Percentiles rank a stretch among this genome's conserved stretches.
Conservation (phyloP, 2,113 vertebrate genomes). For the Plecturocebus donacophilus region DNA sequence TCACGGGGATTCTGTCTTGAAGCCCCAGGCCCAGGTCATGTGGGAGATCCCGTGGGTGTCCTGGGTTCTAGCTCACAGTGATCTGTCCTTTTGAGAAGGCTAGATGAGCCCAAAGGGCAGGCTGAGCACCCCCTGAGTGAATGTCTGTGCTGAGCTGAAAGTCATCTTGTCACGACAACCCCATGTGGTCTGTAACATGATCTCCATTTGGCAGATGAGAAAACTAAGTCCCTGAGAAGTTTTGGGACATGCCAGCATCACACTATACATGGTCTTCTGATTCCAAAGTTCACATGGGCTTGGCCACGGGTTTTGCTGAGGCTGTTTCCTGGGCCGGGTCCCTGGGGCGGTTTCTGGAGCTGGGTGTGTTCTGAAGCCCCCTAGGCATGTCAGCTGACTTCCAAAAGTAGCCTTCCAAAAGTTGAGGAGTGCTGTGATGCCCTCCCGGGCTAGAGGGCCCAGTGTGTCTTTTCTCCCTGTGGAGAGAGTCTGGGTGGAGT, state of each 20-base stretch:
- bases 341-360: background rate
- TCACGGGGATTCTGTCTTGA: background rate
- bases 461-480: background rate
- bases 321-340: no score
- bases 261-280: background rate
- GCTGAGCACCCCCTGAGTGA: background rate
- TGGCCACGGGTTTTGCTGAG: background rate
- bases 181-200: fast-evolving
- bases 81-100: background rate
- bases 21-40: background rate
- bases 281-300: background rate
- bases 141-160: background rate
- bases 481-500: background rate
- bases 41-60: background rate
- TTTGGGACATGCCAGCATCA: background rate
- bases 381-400: fast-evolving
- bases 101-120: background rate
- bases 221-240: background rate
- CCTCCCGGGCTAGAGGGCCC: background rate
- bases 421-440: background rate
- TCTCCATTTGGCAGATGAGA: background rate
- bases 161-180: no score
- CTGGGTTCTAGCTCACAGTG: background rate
- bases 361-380: background rate
- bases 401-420: background rate